Base-by-base conservation (phyloP, 92 coral and sea anemone genomes). In the Pocillopora meandrina region DNA sequence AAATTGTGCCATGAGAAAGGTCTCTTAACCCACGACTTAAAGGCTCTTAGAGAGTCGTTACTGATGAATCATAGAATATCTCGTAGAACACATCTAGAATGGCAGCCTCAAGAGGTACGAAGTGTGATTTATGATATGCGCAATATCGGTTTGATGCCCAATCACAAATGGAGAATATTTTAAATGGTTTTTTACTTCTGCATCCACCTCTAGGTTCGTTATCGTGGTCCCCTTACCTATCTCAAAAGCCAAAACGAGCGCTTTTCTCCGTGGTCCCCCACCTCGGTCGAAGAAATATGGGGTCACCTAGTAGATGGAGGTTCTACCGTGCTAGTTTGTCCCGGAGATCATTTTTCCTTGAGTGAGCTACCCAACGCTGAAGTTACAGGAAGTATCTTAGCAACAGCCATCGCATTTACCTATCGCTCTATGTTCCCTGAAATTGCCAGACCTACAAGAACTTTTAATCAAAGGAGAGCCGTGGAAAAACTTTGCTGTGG, bases 261-360 rank as follows among this genome's bases (percentile, higher is more conserved):
- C 49, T 86, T 71, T 58, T 64, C 89, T 47, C 83, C 86, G 13
- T 61, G 49, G 57, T 71, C 69, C 65, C 74, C 42, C 19, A 58
- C 73, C 3, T 59, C 58, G 3, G 65, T 81, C 17, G 86, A 83
- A 19, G 88, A 91, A 18, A 64, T 86, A 1, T 93, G 98, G 98
- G 86, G 75, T 19, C 64, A 87, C 19, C 68, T 93, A 56, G 83
- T 90, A 11, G 70, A 56, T 60, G 95, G 94, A 16, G 85, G 90
- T 26, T 84, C 86, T 35, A 86, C 86, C 9, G 90, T 93, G 56
- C 85, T 82, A n/a, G 71, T 85, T 65, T 84, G 93, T 42, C 92
- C 93, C 57, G 91, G 95, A 5, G 87, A 90, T 64, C 98, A 94
- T 75, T 90, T 78, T 36, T 85, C 91, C 66, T 59, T 92, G 56